These are phyloP conservation scores for Platerodrilus igneus DNA, from an alignment of 2,888 invertebrate genomes.

Conservation along the genomic window DNA sequence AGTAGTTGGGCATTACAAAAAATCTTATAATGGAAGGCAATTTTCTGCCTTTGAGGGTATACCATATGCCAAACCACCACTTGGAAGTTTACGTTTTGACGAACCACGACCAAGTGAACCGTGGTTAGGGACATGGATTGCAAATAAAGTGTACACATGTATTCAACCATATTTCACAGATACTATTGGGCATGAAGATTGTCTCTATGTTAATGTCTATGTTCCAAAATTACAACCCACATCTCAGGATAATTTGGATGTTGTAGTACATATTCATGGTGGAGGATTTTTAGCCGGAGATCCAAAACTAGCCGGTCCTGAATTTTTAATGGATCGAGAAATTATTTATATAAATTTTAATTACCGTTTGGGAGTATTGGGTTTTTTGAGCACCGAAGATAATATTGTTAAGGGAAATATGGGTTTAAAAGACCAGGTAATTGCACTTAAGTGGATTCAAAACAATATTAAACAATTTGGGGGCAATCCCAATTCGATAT, in stretches of 20 bases:
- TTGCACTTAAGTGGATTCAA: slow-evolving; percentile 62
- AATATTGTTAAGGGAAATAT: slow-evolving; percentile 3
- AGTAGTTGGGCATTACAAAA: slow-evolving; percentile 7
- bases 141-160: not conserved
- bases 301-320: slow-evolving; percentile 1
- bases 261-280: slow-evolving; percentile 14
- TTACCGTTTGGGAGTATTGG: slow-evolving; percentile 9
- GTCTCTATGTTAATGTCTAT: slow-evolving; percentile 13
- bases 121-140: slow-evolving; percentile 4
- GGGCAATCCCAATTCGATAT: slow-evolving; percentile 61
- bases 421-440: slow-evolving; percentile 58
- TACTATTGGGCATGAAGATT: slow-evolving; percentile 11
- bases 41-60: slow-evolving; percentile 11
- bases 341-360: slow-evolving; percentile 8
- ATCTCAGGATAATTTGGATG: slow-evolving; percentile 8
- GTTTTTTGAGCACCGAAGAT: slow-evolving; percentile 9
- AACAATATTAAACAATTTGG: slow-evolving; percentile 49
- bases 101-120: slow-evolving; percentile 5
- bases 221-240: slow-evolving; percentile 3
- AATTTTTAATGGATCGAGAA: slow-evolving; percentile 13
- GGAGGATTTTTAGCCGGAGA: slow-evolving; percentile 11
- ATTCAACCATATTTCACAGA: not conserved
- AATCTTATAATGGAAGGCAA: not conserved
- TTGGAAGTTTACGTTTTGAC: slow-evolving; percentile 9
- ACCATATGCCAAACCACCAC: slow-evolving; percentile 12